phyloP scores from a whole-genome alignment of 1,140 invertebrate genomes.

The Drosophila subpulchrella region DNA sequence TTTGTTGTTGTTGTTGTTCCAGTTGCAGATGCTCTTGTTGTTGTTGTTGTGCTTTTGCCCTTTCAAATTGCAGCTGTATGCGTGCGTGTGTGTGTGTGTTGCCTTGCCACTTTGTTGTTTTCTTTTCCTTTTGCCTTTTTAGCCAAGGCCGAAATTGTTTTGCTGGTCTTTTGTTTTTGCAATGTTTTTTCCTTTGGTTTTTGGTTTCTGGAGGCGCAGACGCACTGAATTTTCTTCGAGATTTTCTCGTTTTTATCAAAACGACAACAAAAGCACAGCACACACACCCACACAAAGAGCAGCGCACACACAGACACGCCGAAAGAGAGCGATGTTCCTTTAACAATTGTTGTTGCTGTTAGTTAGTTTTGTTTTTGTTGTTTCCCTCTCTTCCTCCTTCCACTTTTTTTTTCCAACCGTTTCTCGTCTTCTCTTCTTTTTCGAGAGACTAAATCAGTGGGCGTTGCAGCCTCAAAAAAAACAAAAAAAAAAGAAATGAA shows the following conservation, averaged over 20 bases:
- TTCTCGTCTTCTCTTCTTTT: constrained; percentile 1
- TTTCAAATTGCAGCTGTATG: constrained; percentile 45
- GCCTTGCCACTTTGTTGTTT: constrained; percentile 32
- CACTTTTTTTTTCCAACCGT: constrained; percentile 10
- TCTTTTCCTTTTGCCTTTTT: constrained; percentile 34
- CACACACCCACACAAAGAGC: constrained; percentile 28
- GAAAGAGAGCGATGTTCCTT: constrained; percentile 11
- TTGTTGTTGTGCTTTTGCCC: constrained; percentile 50
- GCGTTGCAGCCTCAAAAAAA: constrained; percentile 45
- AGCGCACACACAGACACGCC: neutral
- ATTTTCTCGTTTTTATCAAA: constrained; percentile 37
- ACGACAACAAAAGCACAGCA: constrained; percentile 40
- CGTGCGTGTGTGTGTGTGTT: constrained; percentile 36
- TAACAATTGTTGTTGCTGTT: constrained; percentile 5
- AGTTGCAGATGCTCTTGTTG: constrained; percentile 10
- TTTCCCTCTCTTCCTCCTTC: constrained; percentile 4
- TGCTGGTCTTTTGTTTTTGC: constrained; percentile 27
- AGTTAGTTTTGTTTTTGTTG: constrained; percentile 10
- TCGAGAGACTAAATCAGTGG: constrained; percentile 44
- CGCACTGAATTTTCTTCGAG: constrained; percentile 65
- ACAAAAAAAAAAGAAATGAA: neutral
- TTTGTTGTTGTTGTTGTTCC: constrained; percentile 13
- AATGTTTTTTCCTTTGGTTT: neutral
- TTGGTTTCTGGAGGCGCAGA: constrained; percentile 52
- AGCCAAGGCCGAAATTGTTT: constrained; percentile 66